Conservation (phyloP, 2,113 vertebrate genomes). For the Tupaia chinensis region DNA sequence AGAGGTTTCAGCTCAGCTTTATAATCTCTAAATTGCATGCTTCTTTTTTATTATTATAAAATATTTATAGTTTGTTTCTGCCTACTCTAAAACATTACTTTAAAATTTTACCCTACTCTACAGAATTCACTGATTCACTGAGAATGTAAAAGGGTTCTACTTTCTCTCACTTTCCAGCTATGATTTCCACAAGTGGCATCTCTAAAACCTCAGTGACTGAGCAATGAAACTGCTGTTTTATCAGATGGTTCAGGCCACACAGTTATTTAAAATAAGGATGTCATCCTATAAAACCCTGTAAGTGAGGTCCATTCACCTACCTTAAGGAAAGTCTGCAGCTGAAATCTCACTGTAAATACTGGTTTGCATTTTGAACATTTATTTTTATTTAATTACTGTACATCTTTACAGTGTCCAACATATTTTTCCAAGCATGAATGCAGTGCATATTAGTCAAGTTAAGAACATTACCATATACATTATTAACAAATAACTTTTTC, state of each 20-base stretch:
- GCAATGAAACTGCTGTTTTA: neutral
- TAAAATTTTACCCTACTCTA: neutral
- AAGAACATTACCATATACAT: too few species aligned
- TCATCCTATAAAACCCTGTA: neutral
- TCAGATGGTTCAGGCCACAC: neutral
- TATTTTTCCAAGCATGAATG: too few species aligned
- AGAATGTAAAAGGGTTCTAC: neutral
- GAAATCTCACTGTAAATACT: neutral
- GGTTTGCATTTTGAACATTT: neutral
- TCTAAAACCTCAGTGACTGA: neutral
- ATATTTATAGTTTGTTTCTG: neutral
- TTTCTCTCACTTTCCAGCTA: neutral
- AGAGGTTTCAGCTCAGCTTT: slow-evolving; percentile 26
- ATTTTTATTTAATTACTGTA: too few species aligned
- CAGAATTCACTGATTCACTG: neutral
- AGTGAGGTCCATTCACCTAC: neutral
- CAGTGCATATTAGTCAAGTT: too few species aligned
- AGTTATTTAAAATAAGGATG: neutral
- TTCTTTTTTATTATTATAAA: slow-evolving; percentile 33
- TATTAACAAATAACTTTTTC: too few species aligned
- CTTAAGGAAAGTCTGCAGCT: neutral
- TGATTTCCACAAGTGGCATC: neutral
- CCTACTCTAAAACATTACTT: slow-evolving; percentile 12
- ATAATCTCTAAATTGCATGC: neutral
- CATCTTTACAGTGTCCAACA: too few species aligned